Percentiles rank a stretch among this genome's conserved stretches.
Conservation (phyloP, 2,888 invertebrate species). For the Lycocerus yunnanus region DNA sequence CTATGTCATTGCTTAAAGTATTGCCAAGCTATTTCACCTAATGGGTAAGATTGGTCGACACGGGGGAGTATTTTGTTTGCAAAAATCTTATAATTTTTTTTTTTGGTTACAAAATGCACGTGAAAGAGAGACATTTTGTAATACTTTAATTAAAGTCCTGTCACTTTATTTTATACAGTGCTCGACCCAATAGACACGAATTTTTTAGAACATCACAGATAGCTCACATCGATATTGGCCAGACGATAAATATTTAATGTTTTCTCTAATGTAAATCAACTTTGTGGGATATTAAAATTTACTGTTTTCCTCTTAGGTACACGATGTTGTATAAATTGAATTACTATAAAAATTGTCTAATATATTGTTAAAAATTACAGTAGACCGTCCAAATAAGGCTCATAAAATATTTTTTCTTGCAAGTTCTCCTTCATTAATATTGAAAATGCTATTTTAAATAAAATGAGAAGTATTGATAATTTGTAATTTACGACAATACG, state of each 20-base stretch:
- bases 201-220: neutral
- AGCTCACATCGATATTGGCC: neutral
- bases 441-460: neutral
- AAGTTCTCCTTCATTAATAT: neutral
- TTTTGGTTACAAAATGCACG: too few species aligned
- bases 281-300: neutral
- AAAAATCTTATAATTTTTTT: too few species aligned
- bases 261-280: neutral
- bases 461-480: neutral
- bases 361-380: neutral
- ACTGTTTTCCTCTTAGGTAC: neutral
- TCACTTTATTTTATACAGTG: neutral
- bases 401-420: neutral
- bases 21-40: neutral
- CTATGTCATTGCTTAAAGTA: neutral
- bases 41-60: too few species aligned
- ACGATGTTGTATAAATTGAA: neutral
- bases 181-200: neutral
- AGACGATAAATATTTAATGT: neutral
- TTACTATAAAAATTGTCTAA: neutral
- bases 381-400: neutral
- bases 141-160: neutral
- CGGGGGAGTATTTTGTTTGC: too few species aligned
- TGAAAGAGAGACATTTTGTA: neutral
- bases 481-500: neutral